Conservation (phyloP, 2,797 vertebrate genomes). For the Enteromius fasciolatus region DNA sequence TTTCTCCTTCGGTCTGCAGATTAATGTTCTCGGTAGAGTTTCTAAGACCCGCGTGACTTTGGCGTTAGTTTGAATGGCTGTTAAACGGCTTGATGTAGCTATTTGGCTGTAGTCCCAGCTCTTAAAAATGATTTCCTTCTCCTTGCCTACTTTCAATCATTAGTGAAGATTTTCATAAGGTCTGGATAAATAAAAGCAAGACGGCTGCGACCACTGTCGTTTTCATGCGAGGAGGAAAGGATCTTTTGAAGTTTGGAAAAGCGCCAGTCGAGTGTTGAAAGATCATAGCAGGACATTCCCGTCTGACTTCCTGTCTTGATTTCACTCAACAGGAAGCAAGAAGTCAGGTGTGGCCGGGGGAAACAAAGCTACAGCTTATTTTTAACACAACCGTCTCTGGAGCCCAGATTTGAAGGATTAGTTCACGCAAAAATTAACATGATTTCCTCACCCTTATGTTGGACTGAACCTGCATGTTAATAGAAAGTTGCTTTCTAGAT, state of each 20-base stretch:
- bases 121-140: slow-evolving; percentile 41
- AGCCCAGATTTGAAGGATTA: slow-evolving; percentile 3
- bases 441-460: not conserved
- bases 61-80: slow-evolving; percentile 40
- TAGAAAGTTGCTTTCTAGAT: not conserved
- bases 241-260: slow-evolving; percentile 6
- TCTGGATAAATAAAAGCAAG: slow-evolving; percentile 26
- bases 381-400: slow-evolving; percentile 7
- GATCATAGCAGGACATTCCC: slow-evolving; percentile 23
- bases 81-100: slow-evolving; percentile 48
- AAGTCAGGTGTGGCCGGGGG: slow-evolving; percentile 29
- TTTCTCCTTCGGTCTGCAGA: slow-evolving; percentile 48
- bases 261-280: slow-evolving; percentile 24
- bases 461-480: not conserved
- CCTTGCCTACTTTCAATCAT: slow-evolving; percentile 25
- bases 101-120: slow-evolving; percentile 44
- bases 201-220: not conserved
- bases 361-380: slow-evolving; percentile 23
- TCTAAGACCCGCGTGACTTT: slow-evolving; percentile 38
- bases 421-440: not conserved
- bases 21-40: slow-evolving; percentile 45
- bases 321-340: slow-evolving; percentile 41
- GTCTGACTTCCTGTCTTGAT: slow-evolving; percentile 35
- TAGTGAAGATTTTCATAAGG: slow-evolving; percentile 22
- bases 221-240: not conserved